Base-by-base conservation (phyloP, 1,140 invertebrate species). In the Lepidostoma basale region DNA sequence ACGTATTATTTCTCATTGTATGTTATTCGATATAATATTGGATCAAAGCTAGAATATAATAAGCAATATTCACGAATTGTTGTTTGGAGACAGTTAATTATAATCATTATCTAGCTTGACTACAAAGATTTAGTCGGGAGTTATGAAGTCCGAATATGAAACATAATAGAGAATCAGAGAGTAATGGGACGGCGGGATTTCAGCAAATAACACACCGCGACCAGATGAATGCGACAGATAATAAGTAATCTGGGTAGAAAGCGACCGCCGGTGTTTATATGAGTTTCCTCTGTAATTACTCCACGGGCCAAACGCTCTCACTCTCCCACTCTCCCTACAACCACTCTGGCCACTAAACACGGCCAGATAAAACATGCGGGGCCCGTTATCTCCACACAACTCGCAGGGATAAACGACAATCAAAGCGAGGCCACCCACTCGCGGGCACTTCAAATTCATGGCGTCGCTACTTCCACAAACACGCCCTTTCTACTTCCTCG, bases 191-290 rank as follows among this genome's bases (percentile, higher is more conserved):
- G 9, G 49, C 18, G 47, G 20, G 12, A 26, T 25, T 52, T 12
- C n/a, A 14, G 54, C 54, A 59, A 59, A 59, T 40, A 59, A 59
- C 54, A 59, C 33, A 59, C 54, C 9, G 33, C 33, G 22, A 18
- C 33, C 54, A 36, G 54, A 59, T 59, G 54, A 59, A 59, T 33
- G 33, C 54, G 54, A 40, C 54, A 59, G 54, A 59, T 59, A 59
- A 59, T 59, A 59, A 59, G 54, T 59, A 59, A 59, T 59, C 54
- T 40, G 54, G 54, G 54, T 59, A 40, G 54, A 59, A 59, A 59
- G 33, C 33, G 54, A 59, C 54, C 54, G 36, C 54, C 33, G 28
- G 33, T 59, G 54, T 59, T 59, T 59, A 59, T 59, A 39, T 39
- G 30, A 40, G 36, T 59, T 39, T 39, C 22, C 54, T 20, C 20